Percentiles rank a stretch among this genome's conserved stretches.
These are phyloP conservation scores for Drosophila mettleri DNA, from an alignment of 2,888 invertebrate genomes.

Conservation along the genomic window DNA sequence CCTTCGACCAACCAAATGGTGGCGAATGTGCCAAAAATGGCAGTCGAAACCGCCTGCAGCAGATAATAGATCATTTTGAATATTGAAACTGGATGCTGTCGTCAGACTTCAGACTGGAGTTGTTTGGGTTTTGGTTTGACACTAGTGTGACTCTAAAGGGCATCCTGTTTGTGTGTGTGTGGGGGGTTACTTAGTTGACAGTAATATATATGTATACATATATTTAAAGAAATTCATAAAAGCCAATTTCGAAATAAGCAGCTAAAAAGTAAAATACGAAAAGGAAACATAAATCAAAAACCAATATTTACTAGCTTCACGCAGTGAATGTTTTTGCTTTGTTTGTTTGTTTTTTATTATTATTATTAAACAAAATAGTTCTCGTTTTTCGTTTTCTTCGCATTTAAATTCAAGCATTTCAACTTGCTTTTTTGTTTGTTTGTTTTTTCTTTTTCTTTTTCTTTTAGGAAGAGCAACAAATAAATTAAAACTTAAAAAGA, in stretches of 20 bases:
- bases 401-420: conserved; percentile 67
- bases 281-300: conserved; percentile 11
- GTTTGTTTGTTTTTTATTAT: conserved; percentile 7
- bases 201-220: background rate
- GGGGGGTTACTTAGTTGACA: conserved; percentile 16
- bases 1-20: conserved; percentile 55
- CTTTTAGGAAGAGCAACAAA: conserved; percentile 80
- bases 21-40: conserved; percentile 33
- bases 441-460: conserved; percentile 12
- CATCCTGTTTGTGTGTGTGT: background rate
- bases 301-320: conserved; percentile 50
- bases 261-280: background rate
- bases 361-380: conserved; percentile 79
- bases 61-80: conserved; percentile 51
- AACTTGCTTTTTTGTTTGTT: conserved; percentile 48
- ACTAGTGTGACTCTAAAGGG: conserved; percentile 1
- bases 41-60: conserved; percentile 47
- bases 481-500: conserved; percentile 78
- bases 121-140: conserved; percentile 1
- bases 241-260: background rate
- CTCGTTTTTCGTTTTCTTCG: conserved; percentile 56
- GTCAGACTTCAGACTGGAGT: conserved; percentile 1
- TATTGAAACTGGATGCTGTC: conserved; percentile 20
- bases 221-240: background rate
- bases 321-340: conserved; percentile 57